These are phyloP conservation scores for Microcebus ravelobensis DNA, from an alignment of 2,113 vertebrate species.

Conservation along the genomic window DNA sequence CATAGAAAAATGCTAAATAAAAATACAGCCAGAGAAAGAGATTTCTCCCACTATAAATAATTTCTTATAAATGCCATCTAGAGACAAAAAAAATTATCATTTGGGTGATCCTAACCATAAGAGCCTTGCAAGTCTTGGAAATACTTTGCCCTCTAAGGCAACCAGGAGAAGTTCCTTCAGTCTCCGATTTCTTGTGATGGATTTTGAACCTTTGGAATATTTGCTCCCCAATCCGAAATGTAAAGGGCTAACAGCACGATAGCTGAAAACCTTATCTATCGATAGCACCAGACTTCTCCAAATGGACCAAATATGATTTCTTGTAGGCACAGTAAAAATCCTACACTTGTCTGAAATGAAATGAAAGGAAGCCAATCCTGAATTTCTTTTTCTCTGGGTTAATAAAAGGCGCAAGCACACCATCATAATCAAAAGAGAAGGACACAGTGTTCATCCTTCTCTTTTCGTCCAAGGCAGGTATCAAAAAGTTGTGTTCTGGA, in stretches of 20 bases:
- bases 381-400: slow-evolving; percentile 69
- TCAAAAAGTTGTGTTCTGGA: neutral
- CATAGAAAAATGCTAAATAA: slow-evolving; percentile 36
- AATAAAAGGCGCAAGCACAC: slow-evolving; percentile 56
- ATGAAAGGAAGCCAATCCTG: slow-evolving; percentile 69
- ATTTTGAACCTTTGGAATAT: slow-evolving; percentile 6
- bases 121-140: neutral
- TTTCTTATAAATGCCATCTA: slow-evolving; percentile 27
- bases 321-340: slow-evolving; percentile 72
- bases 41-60: neutral
- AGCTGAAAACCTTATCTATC: slow-evolving; percentile 73
- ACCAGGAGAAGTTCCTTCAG: neutral
- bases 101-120: slow-evolving; percentile 57
- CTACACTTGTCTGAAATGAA: slow-evolving; percentile 70
- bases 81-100: slow-evolving; percentile 25
- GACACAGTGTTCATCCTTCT: neutral
- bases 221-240: slow-evolving; percentile 26
- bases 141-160: neutral
- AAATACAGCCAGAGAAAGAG: slow-evolving; percentile 15
- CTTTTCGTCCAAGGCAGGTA: neutral
- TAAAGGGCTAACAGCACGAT: slow-evolving; percentile 55
- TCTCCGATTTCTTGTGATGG: neutral
- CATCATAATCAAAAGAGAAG: slow-evolving; percentile 63
- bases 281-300: slow-evolving; percentile 70
- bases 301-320: slow-evolving; percentile 69